These are phyloP conservation scores for Aproaerema taeniolella DNA, from an alignment of 2,888 invertebrate genomes.

Conservation along the genomic window DNA sequence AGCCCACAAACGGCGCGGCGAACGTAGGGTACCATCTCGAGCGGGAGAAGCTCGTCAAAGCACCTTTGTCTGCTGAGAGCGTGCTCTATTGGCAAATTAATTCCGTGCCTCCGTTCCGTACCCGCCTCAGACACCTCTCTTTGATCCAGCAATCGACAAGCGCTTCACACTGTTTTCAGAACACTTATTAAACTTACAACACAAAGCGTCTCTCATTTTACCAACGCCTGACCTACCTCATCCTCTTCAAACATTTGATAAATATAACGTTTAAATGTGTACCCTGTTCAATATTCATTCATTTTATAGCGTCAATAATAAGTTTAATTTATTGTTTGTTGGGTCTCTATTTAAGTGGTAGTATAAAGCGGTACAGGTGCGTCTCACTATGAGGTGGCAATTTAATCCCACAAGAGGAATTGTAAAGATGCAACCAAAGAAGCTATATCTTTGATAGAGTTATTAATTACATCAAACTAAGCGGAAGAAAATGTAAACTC, in stretches of 20 bases:
- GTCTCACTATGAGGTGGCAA: conserved; percentile 30
- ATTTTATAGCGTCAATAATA: conserved; percentile 3
- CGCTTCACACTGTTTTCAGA: conserved; percentile 40
- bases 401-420: conserved; percentile 44
- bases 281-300: too few relatives aligned
- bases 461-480: too few relatives aligned
- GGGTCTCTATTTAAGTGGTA: neutral
- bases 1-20: conserved; percentile 26
- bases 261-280: too few relatives aligned
- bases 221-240: too few relatives aligned
- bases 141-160: conserved; percentile 39
- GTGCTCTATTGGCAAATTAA: conserved; percentile 55
- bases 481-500: too few relatives aligned
- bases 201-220: too few relatives aligned
- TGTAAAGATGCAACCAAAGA: conserved; percentile 30
- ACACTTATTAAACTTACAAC: too few relatives aligned
- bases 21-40: conserved; percentile 25
- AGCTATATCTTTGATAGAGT: too few relatives aligned
- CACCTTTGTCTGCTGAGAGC: conserved; percentile 46
- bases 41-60: conserved; percentile 40
- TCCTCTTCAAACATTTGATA: too few relatives aligned
- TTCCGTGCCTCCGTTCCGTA: conserved; percentile 39
- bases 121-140: conserved; percentile 37
- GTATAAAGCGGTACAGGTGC: conserved; percentile 41
- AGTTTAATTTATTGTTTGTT: conserved; percentile 9